Base-by-base conservation (phyloP, 2,113 vertebrate species). In the Eurypyga helias region DNA sequence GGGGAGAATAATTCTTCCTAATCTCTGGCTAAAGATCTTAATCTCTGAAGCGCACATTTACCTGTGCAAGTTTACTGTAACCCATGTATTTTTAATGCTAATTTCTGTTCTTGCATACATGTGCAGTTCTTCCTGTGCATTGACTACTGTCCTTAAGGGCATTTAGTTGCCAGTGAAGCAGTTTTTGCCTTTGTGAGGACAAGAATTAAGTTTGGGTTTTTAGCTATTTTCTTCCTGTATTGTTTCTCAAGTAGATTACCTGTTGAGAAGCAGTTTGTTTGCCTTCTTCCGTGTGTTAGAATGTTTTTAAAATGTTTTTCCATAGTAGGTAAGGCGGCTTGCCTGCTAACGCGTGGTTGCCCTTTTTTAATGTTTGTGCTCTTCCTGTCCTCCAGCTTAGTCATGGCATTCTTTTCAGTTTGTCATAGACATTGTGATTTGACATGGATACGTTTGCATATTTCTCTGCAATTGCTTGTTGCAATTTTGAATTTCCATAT, bases 1-100 rank as follows among this genome's bases (percentile, higher is more conserved):
- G 34, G 72, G 86, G 48, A 91, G 85, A 51, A 90, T 51, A 93
- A 69, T 90, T 83, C 67, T 78, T 92, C 51, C 55, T 90, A 70
- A 89, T 83, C 67, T 83, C 67, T 92, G 92, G 41, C 67, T 93
- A 6, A 64, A 80, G 66, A 70, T 80, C 29, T 65, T 91, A 34
- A 80, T 85, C 69, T 83, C 51, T 18, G 48, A 67, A 85, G 69
- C 41, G 38, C 17, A n/a, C 34, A 3, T 45, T 48, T 81, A 90
- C 62, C 67, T 86, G 51, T 75, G 60, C 55, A 20, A 60, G 21
- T 89, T 84, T 87, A 64, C 73, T 38, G 7, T 24, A 72, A 45
- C 31, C 10, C 10, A 5, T 49, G 21, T 51, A 11, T 61, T 93
- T 88, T 65, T 61, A 20, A 66, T 86, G 75, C 19, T 88, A 7